A percentile compares a stretch with the other conserved stretches of the same genome.
phyloP scores from a whole-genome alignment of 2,888 invertebrate genomes.

The Pandemis corylana region DNA sequence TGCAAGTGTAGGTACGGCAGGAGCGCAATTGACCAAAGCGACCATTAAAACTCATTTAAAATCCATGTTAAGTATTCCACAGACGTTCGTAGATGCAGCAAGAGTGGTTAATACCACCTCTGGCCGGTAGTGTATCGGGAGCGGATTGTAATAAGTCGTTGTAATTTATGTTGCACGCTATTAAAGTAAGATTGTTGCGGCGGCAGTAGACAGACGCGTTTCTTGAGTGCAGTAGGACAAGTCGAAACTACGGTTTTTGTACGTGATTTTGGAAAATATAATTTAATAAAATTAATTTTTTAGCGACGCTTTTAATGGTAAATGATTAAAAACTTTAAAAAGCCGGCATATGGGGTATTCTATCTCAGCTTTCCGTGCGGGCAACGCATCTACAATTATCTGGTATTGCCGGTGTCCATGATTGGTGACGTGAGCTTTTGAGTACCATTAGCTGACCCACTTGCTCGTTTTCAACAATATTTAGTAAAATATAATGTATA shows the following conservation, averaged over 20 bases:
- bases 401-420: no score
- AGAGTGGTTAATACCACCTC: constrained; percentile 61
- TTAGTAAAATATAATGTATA: no score
- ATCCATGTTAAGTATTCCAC: constrained; percentile 19
- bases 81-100: constrained; percentile 9
- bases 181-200: constrained; percentile 83
- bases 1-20: not conserved
- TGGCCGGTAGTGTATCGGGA: constrained; percentile 69
- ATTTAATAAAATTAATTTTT: no score
- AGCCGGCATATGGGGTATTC: no score
- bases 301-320: no score
- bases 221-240: constrained; percentile 38
- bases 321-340: no score
- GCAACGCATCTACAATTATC: no score
- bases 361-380: no score
- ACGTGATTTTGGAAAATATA: no score
- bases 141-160: constrained; percentile 81
- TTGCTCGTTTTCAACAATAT: no score
- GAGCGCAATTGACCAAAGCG: not conserved
- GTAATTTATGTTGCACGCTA: constrained; percentile 84
- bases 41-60: constrained; percentile 10
- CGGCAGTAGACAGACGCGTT: constrained; percentile 45
- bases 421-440: no score
- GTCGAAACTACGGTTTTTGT: not conserved
- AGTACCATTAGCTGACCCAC: no score